These are phyloP conservation scores for Hozukius guyotensis DNA, from an alignment of 2,797 vertebrate species.

Conservation along the genomic window DNA sequence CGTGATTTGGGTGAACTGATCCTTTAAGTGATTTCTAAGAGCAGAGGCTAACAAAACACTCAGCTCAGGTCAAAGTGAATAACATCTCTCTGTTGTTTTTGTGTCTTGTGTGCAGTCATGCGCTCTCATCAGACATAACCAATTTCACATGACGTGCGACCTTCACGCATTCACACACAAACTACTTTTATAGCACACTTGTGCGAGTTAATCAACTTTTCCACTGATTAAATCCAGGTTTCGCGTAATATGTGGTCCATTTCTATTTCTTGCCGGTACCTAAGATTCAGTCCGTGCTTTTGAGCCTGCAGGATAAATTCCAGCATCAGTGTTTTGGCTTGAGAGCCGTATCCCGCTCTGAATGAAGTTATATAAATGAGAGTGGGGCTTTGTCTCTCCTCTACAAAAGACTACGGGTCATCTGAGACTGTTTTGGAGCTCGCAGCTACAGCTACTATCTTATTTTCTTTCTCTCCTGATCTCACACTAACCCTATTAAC, in stretches of 20 bases:
- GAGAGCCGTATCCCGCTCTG: slow-evolving; percentile 14
- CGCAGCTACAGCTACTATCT: slow-evolving; percentile 33
- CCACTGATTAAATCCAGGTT: slow-evolving; percentile 43
- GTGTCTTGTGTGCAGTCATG: slow-evolving; percentile 40
- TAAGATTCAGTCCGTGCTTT: neutral
- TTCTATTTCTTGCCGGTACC: slow-evolving; percentile 13
- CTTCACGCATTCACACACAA: slow-evolving; percentile 11
- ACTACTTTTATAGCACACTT: slow-evolving; percentile 2
- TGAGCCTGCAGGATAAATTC: slow-evolving; percentile 22
- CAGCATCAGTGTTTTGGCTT: slow-evolving; percentile 10
- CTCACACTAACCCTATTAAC: slow-evolving; percentile 56
- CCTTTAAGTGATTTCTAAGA: neutral
- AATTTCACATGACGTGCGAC: slow-evolving; percentile 38
- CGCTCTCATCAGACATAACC: slow-evolving; percentile 35
- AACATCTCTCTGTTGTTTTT: slow-evolving; percentile 24
- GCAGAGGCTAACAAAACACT: neutral
- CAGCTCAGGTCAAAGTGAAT: slow-evolving; percentile 11
- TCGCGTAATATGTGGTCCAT: slow-evolving; percentile 30
- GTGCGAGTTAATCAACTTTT: slow-evolving; percentile 49
- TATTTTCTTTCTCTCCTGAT: slow-evolving; percentile 15
- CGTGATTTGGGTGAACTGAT: neutral
- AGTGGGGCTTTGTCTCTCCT: slow-evolving; percentile 42
- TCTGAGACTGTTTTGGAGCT: slow-evolving; percentile 44
- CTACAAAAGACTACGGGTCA: slow-evolving; percentile 36
- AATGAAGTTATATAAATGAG: slow-evolving; percentile 39